Evolutionary conservation across 1,140 invertebrate genomes (phyloP).

Genomic region (Drosophila mauritiana): DNA sequence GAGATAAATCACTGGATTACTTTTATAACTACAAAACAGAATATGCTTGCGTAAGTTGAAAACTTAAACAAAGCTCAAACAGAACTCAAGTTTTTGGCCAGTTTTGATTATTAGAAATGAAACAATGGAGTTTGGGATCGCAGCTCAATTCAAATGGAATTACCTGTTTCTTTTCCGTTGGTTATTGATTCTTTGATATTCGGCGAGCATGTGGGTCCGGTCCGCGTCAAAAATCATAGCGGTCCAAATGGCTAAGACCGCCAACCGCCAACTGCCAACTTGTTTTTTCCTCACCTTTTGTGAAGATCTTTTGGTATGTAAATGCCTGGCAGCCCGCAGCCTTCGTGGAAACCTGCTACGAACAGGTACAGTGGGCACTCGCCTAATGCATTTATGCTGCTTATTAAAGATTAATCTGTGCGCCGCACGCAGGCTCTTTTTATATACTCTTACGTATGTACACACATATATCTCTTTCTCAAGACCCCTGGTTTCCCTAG

Average conservation of each 20-base stretch:
- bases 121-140: conserved; percentile 2
- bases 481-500: conserved; percentile 57
- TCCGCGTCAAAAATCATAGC: conserved; percentile 1
- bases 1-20: conserved; percentile 28
- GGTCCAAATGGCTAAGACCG: conserved; percentile 11
- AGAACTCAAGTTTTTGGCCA: conserved; percentile 5
- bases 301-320: conserved; percentile 50
- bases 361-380: conserved; percentile 25
- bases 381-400: conserved; percentile 42
- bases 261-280: conserved; percentile 12
- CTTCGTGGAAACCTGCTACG: conserved; percentile 30
- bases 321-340: conserved; percentile 31
- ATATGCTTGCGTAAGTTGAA: conserved; percentile 51
- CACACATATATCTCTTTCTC: conserved; percentile 20
- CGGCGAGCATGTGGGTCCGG: conserved; percentile 28
- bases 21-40: not conserved
- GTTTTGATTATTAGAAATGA: conserved; percentile 11
- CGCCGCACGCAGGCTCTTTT: conserved; percentile 25
- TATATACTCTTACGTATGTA: not conserved
- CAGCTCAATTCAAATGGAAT: not conserved
- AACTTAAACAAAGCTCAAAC: not conserved
- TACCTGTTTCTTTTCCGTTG: conserved; percentile 8
- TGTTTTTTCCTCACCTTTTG: conserved; percentile 35
- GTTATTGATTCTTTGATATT: conserved; percentile 15
- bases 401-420: conserved; percentile 42